Percentiles rank a stretch among this genome's conserved stretches.
phyloP scores from a whole-genome alignment of 2,797 vertebrate genomes.

The Picus viridis region DNA sequence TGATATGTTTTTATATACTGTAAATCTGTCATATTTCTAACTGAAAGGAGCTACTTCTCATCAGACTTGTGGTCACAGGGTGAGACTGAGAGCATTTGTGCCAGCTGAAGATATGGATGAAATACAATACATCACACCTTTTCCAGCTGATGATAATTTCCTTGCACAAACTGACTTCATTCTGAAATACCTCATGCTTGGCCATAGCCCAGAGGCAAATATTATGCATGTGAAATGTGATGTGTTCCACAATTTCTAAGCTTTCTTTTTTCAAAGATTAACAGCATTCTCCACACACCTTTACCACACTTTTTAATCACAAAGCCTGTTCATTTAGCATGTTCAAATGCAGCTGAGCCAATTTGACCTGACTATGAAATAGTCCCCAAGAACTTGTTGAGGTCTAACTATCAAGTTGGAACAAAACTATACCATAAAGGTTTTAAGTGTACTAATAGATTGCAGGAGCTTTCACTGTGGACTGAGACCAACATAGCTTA shows the following conservation, averaged over 20 bases:
- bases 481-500: background rate
- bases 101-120: background rate
- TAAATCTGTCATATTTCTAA: background rate
- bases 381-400: background rate
- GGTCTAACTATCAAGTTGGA: background rate
- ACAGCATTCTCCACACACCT: background rate
- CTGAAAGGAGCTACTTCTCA: background rate
- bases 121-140: background rate
- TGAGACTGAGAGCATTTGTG: background rate
- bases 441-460: background rate
- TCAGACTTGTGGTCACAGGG: background rate
- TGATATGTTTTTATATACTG: background rate
- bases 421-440: background rate
- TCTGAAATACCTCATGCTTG: background rate
- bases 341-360: background rate
- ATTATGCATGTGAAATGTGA: background rate
- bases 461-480: background rate
- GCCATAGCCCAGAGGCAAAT: background rate
- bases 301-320: background rate
- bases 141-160: background rate
- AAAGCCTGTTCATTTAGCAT: background rate
- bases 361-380: background rate
- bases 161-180: background rate
- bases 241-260: background rate
- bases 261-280: constrained; percentile 10